Percentiles rank a stretch among this genome's conserved stretches.
Conservation (phyloP, 2,888 invertebrate genomes). For the Acrocera orbiculus region DNA sequence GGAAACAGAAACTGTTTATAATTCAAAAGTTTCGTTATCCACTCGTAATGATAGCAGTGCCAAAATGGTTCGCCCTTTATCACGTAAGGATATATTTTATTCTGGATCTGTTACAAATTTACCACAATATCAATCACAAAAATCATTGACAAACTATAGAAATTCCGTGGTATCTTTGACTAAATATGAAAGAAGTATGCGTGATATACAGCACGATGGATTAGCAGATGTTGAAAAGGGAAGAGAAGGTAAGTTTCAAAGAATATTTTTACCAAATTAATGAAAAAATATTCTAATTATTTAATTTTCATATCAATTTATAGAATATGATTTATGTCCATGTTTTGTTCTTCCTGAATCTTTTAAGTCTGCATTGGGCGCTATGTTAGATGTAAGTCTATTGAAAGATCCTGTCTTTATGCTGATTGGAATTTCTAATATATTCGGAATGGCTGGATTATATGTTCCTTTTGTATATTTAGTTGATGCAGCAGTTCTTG, state of each 20-base stretch:
- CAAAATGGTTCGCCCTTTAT: constrained; percentile 71
- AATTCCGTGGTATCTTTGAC: constrained; percentile 83
- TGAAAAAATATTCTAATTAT: no score
- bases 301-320: constrained; percentile 15
- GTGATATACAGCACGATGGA: constrained; percentile 34
- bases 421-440: constrained; percentile 80
- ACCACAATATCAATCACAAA: constrained; percentile 84
- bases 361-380: constrained; percentile 63
- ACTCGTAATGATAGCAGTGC: constrained; percentile 24
- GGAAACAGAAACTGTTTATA: constrained; percentile 49
- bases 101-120: constrained; percentile 87
- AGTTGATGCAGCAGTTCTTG: constrained; percentile 57
- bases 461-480: constrained; percentile 94
- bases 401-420: constrained; percentile 80
- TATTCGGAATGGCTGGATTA: constrained; percentile 94
- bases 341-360: constrained; percentile 62
- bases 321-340: constrained; percentile 64
- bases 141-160: constrained; percentile 74
- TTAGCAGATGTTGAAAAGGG: constrained; percentile 31
- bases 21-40: constrained; percentile 47
- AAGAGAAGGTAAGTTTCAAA: constrained; percentile 40
- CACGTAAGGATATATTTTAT: constrained; percentile 93
- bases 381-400: constrained; percentile 82
- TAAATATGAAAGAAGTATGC: constrained; percentile 43
- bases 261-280: neutral